Base-by-base conservation (phyloP, 2,888 invertebrate species). In the Dilophus febrilis region DNA sequence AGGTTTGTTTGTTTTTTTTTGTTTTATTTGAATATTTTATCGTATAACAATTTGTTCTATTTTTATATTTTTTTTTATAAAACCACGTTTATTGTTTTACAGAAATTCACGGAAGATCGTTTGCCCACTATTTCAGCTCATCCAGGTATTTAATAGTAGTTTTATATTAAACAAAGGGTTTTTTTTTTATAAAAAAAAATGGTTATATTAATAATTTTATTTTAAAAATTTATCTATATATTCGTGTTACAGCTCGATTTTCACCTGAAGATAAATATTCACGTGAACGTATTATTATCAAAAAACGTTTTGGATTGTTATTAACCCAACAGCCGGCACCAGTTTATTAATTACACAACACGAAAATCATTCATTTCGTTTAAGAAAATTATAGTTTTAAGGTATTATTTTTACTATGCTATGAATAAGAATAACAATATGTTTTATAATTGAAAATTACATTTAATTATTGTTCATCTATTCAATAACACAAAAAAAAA, bases 241-340 rank as follows among this genome's bases (percentile, higher is more conserved):
- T 22, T 35, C 22, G 14, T 13, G n/a, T 12, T n/a, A 36, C 8
- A 80, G 92, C 94, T 42, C 78, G 90, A 35, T 95, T 94, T 60
- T 90, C 94, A 2, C 92, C 94, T 0, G 91, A 92, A 61, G 94
- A 95, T 59, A 85, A 87, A 59, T 90, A 82, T 61, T 92, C 91
- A 2, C 72, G 82, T 46, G 82, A 94, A 51, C 70, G 94, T 50
- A 77, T 94, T 46, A 80, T 74, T 10, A 77, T 91, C 45, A 94
- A 95, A 66, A 82, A 83, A 57, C 71, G 94, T 53, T 94, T 88
- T 64, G 81, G 82, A 17, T 68, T 94, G 14, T 70, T 94, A 17
- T 68, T 84, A 8, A 90, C 87, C 11, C 91, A 92, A 56, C 74
- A 81, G 53, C 78, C 87, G 8, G 70, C 75, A 53, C 76, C 77